Percentiles rank a stretch among this genome's conserved stretches.
phyloP scores from a whole-genome alignment of 2,888 invertebrate species.

The Tenthredo notha region DNA sequence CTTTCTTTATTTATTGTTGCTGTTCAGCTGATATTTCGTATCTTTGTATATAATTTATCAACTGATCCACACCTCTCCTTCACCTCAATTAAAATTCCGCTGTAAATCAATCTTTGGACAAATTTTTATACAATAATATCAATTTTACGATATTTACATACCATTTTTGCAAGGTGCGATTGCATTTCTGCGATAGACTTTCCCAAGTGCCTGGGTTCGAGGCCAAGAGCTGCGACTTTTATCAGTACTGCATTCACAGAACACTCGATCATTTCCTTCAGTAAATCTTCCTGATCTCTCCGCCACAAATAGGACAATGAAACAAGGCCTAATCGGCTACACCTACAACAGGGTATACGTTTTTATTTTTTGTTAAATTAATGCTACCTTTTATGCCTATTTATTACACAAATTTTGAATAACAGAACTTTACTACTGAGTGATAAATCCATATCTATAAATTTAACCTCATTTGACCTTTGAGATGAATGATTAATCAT shows the following conservation, averaged over 20 bases:
- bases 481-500: constrained; percentile 2
- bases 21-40: background rate
- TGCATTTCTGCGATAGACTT: constrained; percentile 91
- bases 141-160: constrained; percentile 71
- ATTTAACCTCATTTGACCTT: background rate
- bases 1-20: background rate
- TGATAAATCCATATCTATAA: background rate
- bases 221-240: constrained; percentile 97
- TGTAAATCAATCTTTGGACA: background rate
- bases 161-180: constrained; percentile 92
- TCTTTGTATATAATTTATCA: background rate
- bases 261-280: constrained; percentile 98
- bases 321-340: constrained; percentile 92
- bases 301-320: constrained; percentile 98
- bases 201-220: constrained; percentile 94
- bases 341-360: constrained; percentile 82
- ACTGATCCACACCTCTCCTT: background rate
- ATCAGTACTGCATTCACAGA: constrained; percentile 96
- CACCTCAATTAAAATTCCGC: background rate
- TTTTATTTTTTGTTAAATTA: constrained; percentile 45
- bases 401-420: background rate
- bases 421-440: no score
- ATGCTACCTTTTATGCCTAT: background rate
- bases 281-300: constrained; percentile 94
- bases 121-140: background rate